Evolutionary conservation across 2,797 vertebrate species (phyloP).

Genomic region (Sebastes wilsoni): DNA sequence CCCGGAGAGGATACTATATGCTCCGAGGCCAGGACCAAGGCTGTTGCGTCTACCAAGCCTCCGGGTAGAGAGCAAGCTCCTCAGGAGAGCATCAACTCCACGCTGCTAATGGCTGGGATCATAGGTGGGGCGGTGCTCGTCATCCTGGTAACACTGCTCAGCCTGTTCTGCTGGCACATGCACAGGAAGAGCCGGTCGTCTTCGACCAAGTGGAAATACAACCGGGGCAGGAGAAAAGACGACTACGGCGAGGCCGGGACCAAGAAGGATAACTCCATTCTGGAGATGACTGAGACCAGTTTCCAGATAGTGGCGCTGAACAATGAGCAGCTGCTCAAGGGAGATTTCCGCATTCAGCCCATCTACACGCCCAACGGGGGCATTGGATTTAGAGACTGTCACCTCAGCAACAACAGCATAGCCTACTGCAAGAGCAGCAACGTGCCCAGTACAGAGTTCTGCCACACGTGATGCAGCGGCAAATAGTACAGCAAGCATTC

Average conservation of each 20-base stretch:
- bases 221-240: slow-evolving; percentile 98
- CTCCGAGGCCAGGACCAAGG: slow-evolving; percentile 92
- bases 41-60: slow-evolving; percentile 81
- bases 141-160: slow-evolving; percentile 90
- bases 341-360: slow-evolving; percentile 98
- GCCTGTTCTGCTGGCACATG: slow-evolving; percentile 95
- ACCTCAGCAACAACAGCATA: slow-evolving; percentile 97
- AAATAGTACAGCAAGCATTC: slow-evolving; percentile 38
- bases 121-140: slow-evolving; percentile 94
- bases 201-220: slow-evolving; percentile 97
- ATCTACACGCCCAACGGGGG: slow-evolving; percentile 99
- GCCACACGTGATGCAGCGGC: slow-evolving; percentile 92
- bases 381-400: slow-evolving; percentile 97
- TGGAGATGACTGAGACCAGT: slow-evolving; percentile 99
- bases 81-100: slow-evolving; percentile 90
- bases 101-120: slow-evolving; percentile 90
- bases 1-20: slow-evolving; percentile 94
- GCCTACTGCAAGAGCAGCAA: slow-evolving; percentile 97
- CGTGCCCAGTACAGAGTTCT: slow-evolving; percentile 95
- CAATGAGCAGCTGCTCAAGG: slow-evolving; percentile 99
- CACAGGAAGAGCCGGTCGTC: slow-evolving; percentile 95
- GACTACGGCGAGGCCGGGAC: slow-evolving; percentile 99
- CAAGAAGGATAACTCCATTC: slow-evolving; percentile 99
- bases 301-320: slow-evolving; percentile 99
- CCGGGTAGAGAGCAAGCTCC: slow-evolving; percentile 90